A percentile compares a stretch with the other conserved stretches of the same genome.
phyloP scores from a whole-genome alignment of 2,113 vertebrate genomes.

The Hipposideros armiger region DNA sequence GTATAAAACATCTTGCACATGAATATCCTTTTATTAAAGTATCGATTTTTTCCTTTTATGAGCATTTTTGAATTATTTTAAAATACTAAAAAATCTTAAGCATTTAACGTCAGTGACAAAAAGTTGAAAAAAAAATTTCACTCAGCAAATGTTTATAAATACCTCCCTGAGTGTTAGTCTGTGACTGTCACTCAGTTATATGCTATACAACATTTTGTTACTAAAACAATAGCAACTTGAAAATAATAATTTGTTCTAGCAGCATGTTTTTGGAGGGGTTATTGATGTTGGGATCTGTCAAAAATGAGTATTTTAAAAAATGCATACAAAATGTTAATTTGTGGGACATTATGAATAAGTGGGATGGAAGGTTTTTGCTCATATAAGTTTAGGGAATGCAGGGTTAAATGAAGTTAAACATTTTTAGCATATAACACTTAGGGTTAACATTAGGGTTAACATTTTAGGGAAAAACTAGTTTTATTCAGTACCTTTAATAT shows the following conservation, averaged over 20 bases:
- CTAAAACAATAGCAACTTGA: background rate
- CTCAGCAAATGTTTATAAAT: background rate
- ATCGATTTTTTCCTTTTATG: background rate
- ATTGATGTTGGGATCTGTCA: background rate
- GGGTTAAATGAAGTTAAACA: background rate
- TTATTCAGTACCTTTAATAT: background rate
- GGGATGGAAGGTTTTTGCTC: conserved; percentile 6
- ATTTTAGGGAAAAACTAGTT: background rate
- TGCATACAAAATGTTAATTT: background rate
- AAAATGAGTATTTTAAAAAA: background rate
- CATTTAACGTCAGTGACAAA: conserved; percentile 43
- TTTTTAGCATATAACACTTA: background rate
- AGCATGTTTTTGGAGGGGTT: background rate
- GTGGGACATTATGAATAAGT: background rate
- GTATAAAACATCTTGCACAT: background rate
- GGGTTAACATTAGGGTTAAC: background rate
- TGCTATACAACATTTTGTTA: background rate
- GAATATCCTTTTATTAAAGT: conserved; percentile 11
- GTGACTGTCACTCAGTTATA: background rate
- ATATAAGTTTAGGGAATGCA: background rate
- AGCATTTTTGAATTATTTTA: conserved; percentile 37
- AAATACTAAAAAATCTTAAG: conserved; percentile 27
- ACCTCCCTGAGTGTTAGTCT: background rate
- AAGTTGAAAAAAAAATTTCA: background rate
- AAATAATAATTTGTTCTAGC: background rate